phyloP scores from a whole-genome alignment of 2,888 invertebrate genomes.

The Cosmia trapezina region DNA sequence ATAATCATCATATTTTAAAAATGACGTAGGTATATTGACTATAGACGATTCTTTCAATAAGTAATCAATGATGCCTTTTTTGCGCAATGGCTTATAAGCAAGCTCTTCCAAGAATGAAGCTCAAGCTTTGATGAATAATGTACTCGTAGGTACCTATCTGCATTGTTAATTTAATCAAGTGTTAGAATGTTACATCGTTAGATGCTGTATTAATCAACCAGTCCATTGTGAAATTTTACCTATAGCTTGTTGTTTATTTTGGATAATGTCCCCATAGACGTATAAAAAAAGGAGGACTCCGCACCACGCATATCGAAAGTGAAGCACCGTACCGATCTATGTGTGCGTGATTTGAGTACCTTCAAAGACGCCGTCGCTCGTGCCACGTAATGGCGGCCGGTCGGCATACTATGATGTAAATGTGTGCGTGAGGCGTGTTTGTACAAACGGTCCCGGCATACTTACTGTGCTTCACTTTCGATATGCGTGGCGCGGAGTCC shows the following conservation, averaged over 20 bases:
- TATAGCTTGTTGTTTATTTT: no score
- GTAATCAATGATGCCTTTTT: neutral
- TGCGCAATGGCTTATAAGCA: neutral
- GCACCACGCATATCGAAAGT: no score
- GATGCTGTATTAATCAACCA: slow-evolving; percentile 20
- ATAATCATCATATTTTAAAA: neutral
- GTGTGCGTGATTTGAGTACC: no score
- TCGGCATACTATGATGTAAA: no score
- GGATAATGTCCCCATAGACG: neutral
- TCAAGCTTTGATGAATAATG: slow-evolving; percentile 14
- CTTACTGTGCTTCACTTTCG: no score
- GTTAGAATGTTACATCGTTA: slow-evolving; percentile 17
- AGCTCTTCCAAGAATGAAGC: slow-evolving; percentile 2
- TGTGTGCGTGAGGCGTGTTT: no score
- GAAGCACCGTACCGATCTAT: no score
- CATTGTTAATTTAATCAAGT: slow-evolving; percentile 38
- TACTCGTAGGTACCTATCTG: neutral
- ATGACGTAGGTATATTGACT: neutral
- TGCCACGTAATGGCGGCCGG: no score
- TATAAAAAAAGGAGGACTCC: no score
- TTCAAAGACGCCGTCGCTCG: no score
- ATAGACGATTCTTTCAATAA: neutral
- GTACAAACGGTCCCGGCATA: no score
- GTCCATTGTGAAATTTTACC: slow-evolving; percentile 5
- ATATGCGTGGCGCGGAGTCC: no score